Percentiles rank a stretch among this genome's conserved stretches.
Evolutionary conservation across 2,113 vertebrate genomes (phyloP).

Genomic region (Falco punctatus): DNA sequence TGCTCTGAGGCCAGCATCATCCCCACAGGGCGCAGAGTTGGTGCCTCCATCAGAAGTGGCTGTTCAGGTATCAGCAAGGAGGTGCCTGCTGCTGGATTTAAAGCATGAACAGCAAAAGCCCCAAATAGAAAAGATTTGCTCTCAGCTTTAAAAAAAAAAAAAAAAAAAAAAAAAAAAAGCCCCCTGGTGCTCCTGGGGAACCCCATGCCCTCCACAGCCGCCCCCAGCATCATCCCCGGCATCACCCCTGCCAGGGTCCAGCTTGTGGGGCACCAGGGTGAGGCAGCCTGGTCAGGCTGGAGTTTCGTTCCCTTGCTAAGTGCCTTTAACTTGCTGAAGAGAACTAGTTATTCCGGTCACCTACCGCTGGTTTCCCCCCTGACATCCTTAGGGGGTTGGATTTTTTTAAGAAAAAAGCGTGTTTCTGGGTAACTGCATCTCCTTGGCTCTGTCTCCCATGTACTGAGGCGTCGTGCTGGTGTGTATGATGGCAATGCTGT

Average conservation of each 20-base stretch:
- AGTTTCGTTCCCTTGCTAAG: neutral
- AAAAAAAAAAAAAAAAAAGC: neutral
- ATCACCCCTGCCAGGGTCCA: neutral
- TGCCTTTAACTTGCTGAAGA: conserved; percentile 9
- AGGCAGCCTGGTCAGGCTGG: neutral
- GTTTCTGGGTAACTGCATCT: neutral
- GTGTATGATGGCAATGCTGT: neutral
- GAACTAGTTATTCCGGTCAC: neutral
- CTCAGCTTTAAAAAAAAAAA: neutral
- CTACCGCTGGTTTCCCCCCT: neutral
- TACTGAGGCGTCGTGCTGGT: neutral
- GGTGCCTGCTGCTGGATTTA: neutral
- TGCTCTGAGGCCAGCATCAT: neutral
- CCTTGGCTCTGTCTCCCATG: neutral
- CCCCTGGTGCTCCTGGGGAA: neutral
- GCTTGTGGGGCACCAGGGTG: neutral
- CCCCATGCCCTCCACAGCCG: fast-evolving
- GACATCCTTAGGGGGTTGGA: neutral
- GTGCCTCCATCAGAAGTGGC: neutral
- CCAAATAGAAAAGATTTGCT: neutral
- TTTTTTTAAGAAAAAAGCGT: neutral
- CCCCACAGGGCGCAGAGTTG: fast-evolving
- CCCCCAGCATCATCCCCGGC: neutral
- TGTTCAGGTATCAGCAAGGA: fast-evolving
- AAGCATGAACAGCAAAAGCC: neutral